Percentiles rank a stretch among this genome's conserved stretches.
Conservation (phyloP, 2,797 vertebrate genomes). For the Bucorvus abyssinicus region DNA sequence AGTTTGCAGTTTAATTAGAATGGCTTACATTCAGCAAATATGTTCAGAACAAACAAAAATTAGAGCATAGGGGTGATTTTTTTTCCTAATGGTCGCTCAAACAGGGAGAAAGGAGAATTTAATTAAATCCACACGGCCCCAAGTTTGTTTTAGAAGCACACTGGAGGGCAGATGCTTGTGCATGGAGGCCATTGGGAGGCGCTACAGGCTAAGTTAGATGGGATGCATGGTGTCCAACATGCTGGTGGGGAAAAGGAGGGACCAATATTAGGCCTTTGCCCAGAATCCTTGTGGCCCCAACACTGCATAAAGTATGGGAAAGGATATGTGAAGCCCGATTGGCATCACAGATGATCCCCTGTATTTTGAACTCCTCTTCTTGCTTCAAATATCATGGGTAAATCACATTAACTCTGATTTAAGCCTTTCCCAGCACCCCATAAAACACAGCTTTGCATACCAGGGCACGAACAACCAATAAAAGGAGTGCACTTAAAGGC, state of each 20-base stretch:
- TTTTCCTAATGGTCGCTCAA: slow-evolving; percentile 23
- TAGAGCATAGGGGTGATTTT: slow-evolving; percentile 26
- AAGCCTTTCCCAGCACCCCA: background rate
- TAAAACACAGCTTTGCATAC: slow-evolving; percentile 10
- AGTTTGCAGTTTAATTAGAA: slow-evolving; percentile 67
- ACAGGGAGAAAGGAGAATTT: background rate
- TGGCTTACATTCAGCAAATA: slow-evolving; percentile 66
- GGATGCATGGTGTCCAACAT: background rate
- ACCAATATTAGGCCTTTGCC: background rate
- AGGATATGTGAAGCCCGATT: background rate
- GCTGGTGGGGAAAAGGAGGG: background rate
- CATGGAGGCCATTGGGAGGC: background rate
- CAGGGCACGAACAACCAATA: background rate
- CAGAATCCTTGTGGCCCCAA: background rate
- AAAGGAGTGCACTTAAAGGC: background rate
- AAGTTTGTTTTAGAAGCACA: background rate
- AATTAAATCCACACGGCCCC: background rate
- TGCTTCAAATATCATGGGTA: background rate
- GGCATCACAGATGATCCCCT: background rate
- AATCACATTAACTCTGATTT: slow-evolving; percentile 31
- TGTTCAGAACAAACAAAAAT: slow-evolving; percentile 70
- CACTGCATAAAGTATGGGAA: background rate
- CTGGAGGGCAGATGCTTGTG: background rate
- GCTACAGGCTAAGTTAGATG: background rate
- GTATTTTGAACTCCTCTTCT: background rate